Evolutionary conservation across 2,888 invertebrate genomes (phyloP), one percentile per base, ranked within the genome.

Genomic region (Tachystola acroxantha): DNA sequence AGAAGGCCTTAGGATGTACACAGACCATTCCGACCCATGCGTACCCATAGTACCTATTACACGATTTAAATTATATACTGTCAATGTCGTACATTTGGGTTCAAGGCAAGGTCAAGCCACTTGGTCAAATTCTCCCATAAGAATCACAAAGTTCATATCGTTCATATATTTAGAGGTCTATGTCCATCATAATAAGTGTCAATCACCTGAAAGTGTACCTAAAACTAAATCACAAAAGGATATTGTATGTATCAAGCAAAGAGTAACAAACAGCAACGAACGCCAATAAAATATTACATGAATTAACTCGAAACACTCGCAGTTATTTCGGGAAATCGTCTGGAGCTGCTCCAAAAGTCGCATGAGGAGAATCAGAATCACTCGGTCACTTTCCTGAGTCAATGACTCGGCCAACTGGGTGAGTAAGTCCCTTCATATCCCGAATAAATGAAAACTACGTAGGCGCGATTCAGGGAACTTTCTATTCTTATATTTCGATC

Each of bases 361-460:
- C 60, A 22, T 3, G 27, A 50, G 59, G 59, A 60, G 67, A 72
- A 72, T 74, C 72, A 65, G 66, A 74, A 65, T 51, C 66, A 72
- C 61, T 72, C 79, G 73, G 77, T 76, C 84, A 81, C 76, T 79
- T 78, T 78, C 67, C 69, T 80, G 80, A 81, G 74, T 84, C 85
- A 85, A 79, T 79, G 76, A 76, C 77, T 72, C 52, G 58, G n/a
- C n/a, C n/a, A n/a, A n/a, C n/a, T n/a, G n/a, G 55, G 62, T 64
- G 65, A 65, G 24, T 24, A 24, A 24, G 58, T 64, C 16, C 30
- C 26, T 5, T 11, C 11, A 27, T 27, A 11, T 11, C 11, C 6
- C 12, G 10, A 12, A 7, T 3, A 10, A n/a, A 5, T 10, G 27
- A 27, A 43, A 39, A 36, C 35, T 28, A 10, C 30, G 28, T 25